Evolutionary conservation across 2,888 invertebrate species (phyloP).

Genomic region (Drosophila lutescens): DNA sequence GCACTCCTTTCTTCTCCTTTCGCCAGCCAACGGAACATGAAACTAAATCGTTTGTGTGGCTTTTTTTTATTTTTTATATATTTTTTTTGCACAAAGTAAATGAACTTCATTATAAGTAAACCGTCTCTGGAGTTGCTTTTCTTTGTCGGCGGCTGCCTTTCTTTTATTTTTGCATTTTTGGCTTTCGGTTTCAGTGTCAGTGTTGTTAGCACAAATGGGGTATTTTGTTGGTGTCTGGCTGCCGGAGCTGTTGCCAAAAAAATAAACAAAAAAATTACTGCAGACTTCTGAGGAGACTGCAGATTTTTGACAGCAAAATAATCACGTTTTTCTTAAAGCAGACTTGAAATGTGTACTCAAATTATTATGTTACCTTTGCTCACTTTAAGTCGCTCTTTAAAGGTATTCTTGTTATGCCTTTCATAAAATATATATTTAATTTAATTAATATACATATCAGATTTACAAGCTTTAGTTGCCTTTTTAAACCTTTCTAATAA

Average conservation of each 20-base stretch:
- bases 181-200: conserved; percentile 45
- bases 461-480: too few species aligned
- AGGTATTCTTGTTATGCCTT: too few species aligned
- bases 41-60: conserved; percentile 57
- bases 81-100: conserved; percentile 56
- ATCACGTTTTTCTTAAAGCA: conserved; percentile 12
- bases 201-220: conserved; percentile 23
- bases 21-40: conserved; percentile 50
- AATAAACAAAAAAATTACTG: neutral
- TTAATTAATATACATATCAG: too few species aligned
- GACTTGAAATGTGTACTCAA: neutral
- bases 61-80: neutral
- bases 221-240: conserved; percentile 19
- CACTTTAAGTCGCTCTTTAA: too few species aligned
- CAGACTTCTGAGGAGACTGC: conserved; percentile 8
- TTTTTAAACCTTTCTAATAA: neutral
- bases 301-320: conserved; percentile 4
- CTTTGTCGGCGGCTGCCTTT: conserved; percentile 7
- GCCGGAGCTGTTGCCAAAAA: conserved; percentile 7
- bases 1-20: conserved; percentile 40
- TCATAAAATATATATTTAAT: too few species aligned
- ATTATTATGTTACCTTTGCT: neutral
- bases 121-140: conserved; percentile 19
- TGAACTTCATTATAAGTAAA: conserved; percentile 67
- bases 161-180: conserved; percentile 5